These are phyloP conservation scores for Dendrolimus pini DNA, from an alignment of 2,888 invertebrate genomes.

Conservation along the genomic window DNA sequence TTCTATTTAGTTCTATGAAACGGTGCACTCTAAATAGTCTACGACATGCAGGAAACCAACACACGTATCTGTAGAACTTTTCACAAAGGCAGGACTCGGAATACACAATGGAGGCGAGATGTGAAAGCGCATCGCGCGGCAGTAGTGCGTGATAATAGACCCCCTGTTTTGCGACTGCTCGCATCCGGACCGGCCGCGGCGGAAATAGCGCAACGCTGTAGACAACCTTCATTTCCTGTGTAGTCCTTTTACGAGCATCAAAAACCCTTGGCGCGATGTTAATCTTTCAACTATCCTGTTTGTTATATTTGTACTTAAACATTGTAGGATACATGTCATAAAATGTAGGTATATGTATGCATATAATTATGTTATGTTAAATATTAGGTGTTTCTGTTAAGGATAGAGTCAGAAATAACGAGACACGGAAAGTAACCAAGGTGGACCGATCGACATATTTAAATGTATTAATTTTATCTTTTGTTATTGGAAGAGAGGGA, in stretches of 20 bases:
- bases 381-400: too few species aligned
- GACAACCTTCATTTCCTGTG: slow-evolving; percentile 67
- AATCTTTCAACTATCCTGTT: slow-evolving; percentile 16
- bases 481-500: too few species aligned
- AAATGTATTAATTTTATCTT: too few species aligned
- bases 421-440: too few species aligned
- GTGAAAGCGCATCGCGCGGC: slow-evolving; percentile 27
- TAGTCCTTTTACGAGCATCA: slow-evolving; percentile 40
- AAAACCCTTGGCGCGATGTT: slow-evolving; percentile 19
- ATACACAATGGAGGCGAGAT: slow-evolving; percentile 24
- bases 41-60: slow-evolving; percentile 21
- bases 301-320: neutral
- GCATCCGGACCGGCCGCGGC: slow-evolving; percentile 41
- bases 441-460: too few species aligned
- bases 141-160: slow-evolving; percentile 43
- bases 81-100: slow-evolving; percentile 30
- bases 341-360: too few species aligned
- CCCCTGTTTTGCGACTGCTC: slow-evolving; percentile 42
- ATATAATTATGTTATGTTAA: too few species aligned
- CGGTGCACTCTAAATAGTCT: too few species aligned
- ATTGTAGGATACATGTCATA: neutral
- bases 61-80: slow-evolving; percentile 8
- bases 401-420: too few species aligned
- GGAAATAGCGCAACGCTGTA: slow-evolving; percentile 59
- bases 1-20: too few species aligned